Conservation (phyloP, 2,113 vertebrate genomes). For the Rhinolophus sinicus region DNA sequence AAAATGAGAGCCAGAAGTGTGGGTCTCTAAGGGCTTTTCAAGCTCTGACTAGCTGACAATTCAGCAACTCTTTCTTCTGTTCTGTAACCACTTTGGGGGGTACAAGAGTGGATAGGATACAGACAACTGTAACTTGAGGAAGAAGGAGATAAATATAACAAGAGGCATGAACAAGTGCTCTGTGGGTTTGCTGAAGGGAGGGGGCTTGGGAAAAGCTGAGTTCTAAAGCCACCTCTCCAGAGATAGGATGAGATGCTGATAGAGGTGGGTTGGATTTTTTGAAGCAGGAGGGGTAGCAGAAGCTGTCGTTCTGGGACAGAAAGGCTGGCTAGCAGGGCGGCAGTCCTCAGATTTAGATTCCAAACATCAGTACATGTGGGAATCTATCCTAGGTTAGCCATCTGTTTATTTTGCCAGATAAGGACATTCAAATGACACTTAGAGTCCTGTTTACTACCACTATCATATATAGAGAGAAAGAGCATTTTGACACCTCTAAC, state of each 20-base stretch:
- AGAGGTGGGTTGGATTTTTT: neutral
- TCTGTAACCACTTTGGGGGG: neutral
- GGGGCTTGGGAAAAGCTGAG: neutral
- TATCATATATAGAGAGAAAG: neutral
- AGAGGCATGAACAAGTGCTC: constrained; percentile 6
- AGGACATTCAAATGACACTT: neutral
- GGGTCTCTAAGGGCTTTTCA: neutral
- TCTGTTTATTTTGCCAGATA: neutral
- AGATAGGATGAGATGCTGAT: neutral
- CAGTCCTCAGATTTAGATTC: neutral
- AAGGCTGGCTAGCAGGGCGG: neutral
- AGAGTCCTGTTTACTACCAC: neutral
- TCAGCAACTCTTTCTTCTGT: constrained; percentile 13
- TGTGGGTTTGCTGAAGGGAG: constrained; percentile 23
- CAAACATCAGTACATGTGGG: neutral
- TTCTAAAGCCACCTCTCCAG: constrained; percentile 35
- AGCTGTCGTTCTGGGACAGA: neutral
- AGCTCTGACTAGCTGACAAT: neutral
- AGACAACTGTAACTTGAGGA: constrained; percentile 47
- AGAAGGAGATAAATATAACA: constrained; percentile 36
- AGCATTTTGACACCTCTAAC: neutral
- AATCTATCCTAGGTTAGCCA: neutral
- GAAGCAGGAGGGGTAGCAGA: neutral
- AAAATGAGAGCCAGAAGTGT: neutral
- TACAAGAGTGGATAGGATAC: neutral